Conservation (phyloP, 2,797 vertebrate genomes). For the Pogonophryne albipinna region DNA sequence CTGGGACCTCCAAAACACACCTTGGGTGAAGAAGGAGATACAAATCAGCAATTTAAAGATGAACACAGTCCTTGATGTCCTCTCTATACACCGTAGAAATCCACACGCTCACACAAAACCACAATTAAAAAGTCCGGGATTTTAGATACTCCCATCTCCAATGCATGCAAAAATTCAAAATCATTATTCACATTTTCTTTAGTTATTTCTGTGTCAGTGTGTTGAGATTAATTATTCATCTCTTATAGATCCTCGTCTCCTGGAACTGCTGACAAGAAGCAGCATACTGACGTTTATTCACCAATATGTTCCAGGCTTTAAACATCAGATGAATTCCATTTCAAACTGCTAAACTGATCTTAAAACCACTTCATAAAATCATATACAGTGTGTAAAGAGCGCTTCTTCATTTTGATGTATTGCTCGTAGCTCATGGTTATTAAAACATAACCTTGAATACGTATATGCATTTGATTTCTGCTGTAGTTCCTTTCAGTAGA, state of each 20-base stretch:
- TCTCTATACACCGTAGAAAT: not conserved
- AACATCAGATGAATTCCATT: not conserved
- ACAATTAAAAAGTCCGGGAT: not conserved
- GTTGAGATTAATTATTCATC: conserved; percentile 9
- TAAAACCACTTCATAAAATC: not conserved
- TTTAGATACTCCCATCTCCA: not conserved
- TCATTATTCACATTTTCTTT: not conserved
- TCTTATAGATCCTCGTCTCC: not conserved
- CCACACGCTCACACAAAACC: not conserved
- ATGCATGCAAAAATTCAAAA: not conserved
- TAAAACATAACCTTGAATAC: too few relatives aligned
- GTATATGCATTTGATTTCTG: too few relatives aligned
- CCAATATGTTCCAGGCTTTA: not conserved
- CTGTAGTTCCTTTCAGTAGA: too few relatives aligned
- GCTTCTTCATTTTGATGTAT: too few relatives aligned
- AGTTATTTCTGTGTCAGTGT: not conserved
- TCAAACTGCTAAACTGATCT: not conserved
- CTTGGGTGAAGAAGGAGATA: conserved; percentile 58
- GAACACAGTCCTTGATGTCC: not conserved
- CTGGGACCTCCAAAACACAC: conserved; percentile 98
- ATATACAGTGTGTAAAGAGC: too few relatives aligned
- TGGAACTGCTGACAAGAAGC: not conserved
- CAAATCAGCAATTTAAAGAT: not conserved
- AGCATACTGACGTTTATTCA: not conserved
- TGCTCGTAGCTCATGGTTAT: too few relatives aligned